Evolutionary conservation across 1,140 invertebrate species (phyloP).

Genomic region (Bombus waltoni): DNA sequence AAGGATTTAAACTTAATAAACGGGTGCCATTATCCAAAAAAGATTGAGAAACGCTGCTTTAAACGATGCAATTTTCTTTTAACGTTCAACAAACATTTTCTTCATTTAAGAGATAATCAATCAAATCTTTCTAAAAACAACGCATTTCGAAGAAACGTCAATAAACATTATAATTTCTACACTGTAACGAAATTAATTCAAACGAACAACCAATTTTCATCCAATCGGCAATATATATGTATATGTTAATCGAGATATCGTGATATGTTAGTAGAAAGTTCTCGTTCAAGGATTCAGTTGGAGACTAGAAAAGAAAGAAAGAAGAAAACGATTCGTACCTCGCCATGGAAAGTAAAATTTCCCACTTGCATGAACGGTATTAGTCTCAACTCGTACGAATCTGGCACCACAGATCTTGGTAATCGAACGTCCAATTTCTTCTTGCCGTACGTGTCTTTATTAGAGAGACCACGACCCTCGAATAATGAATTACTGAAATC

Average conservation of each 20-base stretch:
- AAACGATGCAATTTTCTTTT: not conserved
- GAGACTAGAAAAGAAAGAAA: not conserved
- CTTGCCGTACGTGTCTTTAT: slow-evolving; percentile 72
- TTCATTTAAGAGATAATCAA: not conserved
- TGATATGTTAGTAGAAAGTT: not conserved
- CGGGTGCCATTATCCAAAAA: no score
- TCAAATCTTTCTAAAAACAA: not conserved
- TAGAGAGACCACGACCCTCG: slow-evolving; percentile 77
- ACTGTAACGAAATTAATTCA: not conserved
- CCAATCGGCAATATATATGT: not conserved
- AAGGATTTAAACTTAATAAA: not conserved
- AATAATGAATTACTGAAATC: slow-evolving; percentile 73
- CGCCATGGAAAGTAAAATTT: slow-evolving; percentile 91
- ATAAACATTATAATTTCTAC: not conserved
- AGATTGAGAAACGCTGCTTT: not conserved
- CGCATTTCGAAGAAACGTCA: not conserved
- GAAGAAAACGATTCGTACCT: slow-evolving; percentile 78
- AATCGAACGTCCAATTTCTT: slow-evolving; percentile 86
- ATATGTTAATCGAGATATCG: not conserved
- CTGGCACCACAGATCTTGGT: slow-evolving; percentile 86
- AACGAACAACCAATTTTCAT: not conserved
- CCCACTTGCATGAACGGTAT: slow-evolving; percentile 88
- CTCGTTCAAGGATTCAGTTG: not conserved
- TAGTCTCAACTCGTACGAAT: slow-evolving; percentile 87
- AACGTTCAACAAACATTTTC: not conserved